Conservation (phyloP, 2,797 vertebrate genomes). For the Cirrhinus molitorella region DNA sequence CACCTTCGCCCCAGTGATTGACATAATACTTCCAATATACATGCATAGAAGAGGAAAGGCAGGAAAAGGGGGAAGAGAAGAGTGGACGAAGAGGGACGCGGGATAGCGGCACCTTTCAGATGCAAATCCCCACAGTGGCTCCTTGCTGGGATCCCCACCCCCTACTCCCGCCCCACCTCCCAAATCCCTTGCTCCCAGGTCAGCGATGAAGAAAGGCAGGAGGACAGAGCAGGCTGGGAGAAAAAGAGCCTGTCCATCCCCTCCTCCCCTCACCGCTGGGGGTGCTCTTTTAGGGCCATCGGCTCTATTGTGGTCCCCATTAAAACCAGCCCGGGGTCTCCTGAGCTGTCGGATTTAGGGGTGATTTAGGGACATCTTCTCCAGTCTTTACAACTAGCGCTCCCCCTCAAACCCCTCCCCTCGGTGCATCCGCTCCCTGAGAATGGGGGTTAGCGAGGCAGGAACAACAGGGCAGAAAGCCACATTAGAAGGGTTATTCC, state of each 20-base stretch:
- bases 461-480: slow-evolving; percentile 57
- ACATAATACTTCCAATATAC: slow-evolving; percentile 17
- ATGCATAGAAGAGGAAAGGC: slow-evolving; percentile 27
- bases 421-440: slow-evolving; percentile 59
- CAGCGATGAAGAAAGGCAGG: slow-evolving; percentile 74
- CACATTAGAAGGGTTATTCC: slow-evolving; percentile 57
- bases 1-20: slow-evolving; percentile 1
- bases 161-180: slow-evolving; percentile 51
- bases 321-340: slow-evolving; percentile 62
- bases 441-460: slow-evolving; percentile 42
- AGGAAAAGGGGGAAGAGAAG: slow-evolving; percentile 37
- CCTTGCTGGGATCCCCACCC: slow-evolving; percentile 70
- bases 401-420: slow-evolving; percentile 50
- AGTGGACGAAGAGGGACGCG: slow-evolving; percentile 41
- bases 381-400: slow-evolving; percentile 51
- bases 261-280: slow-evolving; percentile 57
- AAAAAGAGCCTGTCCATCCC: slow-evolving; percentile 52
- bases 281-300: slow-evolving; percentile 61
- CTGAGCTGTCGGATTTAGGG: slow-evolving; percentile 73
- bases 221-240: slow-evolving; percentile 50
- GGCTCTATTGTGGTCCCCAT: slow-evolving; percentile 57
- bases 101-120: slow-evolving; percentile 77
- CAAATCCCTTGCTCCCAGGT: slow-evolving; percentile 69
- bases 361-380: slow-evolving; percentile 77
- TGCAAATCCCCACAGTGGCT: slow-evolving; percentile 77